A percentile compares a stretch with the other conserved stretches of the same genome.
Evolutionary conservation across 2,113 vertebrate species (phyloP).

Genomic region (Lycaon pictus): DNA sequence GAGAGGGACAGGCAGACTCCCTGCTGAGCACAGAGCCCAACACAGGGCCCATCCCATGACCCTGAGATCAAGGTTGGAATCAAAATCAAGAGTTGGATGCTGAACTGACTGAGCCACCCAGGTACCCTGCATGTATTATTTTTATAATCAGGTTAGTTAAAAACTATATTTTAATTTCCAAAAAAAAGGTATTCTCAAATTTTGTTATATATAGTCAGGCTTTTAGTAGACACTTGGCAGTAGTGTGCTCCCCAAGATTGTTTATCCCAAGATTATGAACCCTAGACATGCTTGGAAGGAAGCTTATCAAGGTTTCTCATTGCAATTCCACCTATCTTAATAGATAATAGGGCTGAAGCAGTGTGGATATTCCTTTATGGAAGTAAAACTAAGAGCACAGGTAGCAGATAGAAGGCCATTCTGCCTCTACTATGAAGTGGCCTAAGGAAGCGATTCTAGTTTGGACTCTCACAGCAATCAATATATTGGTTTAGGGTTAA

Average conservation of each 20-base stretch:
- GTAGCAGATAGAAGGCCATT: not conserved
- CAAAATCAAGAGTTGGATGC: not conserved
- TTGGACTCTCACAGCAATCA: not conserved
- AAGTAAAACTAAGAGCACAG: slow-evolving; percentile 11
- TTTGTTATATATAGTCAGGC: not conserved
- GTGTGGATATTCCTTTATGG: not conserved
- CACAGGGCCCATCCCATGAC: no score
- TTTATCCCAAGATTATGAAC: not conserved
- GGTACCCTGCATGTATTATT: not conserved
- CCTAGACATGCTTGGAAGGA: not conserved
- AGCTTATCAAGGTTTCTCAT: not conserved
- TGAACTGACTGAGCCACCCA: not conserved
- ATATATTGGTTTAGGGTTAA: not conserved
- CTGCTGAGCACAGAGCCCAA: not conserved
- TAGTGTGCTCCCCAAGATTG: not conserved
- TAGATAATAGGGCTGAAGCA: not conserved
- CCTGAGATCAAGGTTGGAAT: not conserved
- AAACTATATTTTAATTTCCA: not conserved
- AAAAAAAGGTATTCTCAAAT: not conserved
- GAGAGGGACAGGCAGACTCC: not conserved
- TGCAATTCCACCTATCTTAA: not conserved
- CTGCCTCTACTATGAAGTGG: not conserved
- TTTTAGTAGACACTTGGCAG: not conserved
- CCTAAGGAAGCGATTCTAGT: not conserved
- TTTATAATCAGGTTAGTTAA: not conserved